A percentile compares a stretch with the other conserved stretches of the same genome.
These are phyloP conservation scores for Chaetops frenatus DNA, from an alignment of 2,113 vertebrate species.

Conservation along the genomic window DNA sequence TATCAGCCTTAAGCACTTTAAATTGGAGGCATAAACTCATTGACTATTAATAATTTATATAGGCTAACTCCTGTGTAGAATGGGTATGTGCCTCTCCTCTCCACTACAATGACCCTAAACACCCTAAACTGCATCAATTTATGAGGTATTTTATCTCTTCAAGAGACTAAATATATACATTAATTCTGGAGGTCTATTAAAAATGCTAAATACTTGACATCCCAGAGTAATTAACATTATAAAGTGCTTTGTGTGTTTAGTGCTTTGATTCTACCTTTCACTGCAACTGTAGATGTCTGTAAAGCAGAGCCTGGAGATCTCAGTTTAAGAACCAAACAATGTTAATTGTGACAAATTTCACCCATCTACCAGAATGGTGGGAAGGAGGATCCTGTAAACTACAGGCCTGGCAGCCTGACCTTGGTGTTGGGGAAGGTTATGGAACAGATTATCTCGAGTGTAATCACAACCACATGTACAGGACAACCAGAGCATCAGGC, in stretches of 20 bases:
- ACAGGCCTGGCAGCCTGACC: neutral
- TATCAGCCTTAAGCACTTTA: neutral
- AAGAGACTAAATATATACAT: neutral
- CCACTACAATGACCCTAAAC: neutral
- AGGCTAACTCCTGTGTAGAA: neutral
- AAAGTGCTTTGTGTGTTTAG: neutral
- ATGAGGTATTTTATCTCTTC: neutral
- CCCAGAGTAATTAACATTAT: neutral
- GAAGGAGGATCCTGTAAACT: neutral
- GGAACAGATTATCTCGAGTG: neutral
- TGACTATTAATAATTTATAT: neutral
- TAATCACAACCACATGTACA: accelerated
- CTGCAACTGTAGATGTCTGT: neutral
- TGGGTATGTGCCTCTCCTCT: neutral
- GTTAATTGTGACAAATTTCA: neutral
- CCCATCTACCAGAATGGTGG: neutral
- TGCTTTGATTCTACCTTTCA: neutral
- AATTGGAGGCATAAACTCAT: neutral
- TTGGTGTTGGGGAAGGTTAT: neutral
- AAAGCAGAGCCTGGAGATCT: neutral
- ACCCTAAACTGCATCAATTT: neutral
- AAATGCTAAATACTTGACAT: neutral
- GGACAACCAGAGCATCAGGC: neutral
- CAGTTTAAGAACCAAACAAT: neutral
- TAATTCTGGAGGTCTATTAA: neutral